Conservation (phyloP, 2,113 vertebrate species). For the Equus quagga region DNA sequence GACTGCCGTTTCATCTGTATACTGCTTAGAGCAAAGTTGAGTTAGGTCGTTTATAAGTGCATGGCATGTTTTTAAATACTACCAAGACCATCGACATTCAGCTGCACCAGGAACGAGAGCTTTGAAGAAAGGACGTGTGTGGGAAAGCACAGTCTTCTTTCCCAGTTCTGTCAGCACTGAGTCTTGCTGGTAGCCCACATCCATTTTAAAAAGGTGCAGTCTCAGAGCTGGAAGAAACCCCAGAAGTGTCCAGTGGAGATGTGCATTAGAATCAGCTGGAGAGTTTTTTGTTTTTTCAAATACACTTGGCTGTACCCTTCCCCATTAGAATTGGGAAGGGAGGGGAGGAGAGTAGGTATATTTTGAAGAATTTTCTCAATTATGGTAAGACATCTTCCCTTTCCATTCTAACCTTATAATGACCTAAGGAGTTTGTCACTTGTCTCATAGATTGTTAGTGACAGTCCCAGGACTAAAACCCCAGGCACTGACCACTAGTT, state of each 20-base stretch:
- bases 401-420: not conserved
- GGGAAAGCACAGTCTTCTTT: not conserved
- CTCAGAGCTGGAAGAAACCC: not conserved
- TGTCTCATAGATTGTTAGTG: not conserved
- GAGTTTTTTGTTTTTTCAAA: not conserved
- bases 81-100: not conserved
- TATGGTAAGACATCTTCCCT: not conserved
- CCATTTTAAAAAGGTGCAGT: not conserved
- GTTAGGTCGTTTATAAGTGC: not conserved
- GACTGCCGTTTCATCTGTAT: not conserved
- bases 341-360: not conserved
- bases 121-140: not conserved
- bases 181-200: not conserved
- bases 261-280: not conserved
- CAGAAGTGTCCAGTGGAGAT: too few relatives aligned
- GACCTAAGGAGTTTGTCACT: not conserved
- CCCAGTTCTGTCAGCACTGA: not conserved
- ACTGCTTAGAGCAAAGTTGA: not conserved
- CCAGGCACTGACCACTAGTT: not conserved
- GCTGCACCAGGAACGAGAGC: not conserved
- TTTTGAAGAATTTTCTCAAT: constrained; percentile 3
- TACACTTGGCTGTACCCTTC: not conserved
- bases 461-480: not conserved
- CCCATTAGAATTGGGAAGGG: not conserved
- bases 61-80: not conserved